A percentile compares a stretch with the other conserved stretches of the same genome.
Conservation (phyloP, 2,113 vertebrate species). For the Apodemus sylvaticus region DNA sequence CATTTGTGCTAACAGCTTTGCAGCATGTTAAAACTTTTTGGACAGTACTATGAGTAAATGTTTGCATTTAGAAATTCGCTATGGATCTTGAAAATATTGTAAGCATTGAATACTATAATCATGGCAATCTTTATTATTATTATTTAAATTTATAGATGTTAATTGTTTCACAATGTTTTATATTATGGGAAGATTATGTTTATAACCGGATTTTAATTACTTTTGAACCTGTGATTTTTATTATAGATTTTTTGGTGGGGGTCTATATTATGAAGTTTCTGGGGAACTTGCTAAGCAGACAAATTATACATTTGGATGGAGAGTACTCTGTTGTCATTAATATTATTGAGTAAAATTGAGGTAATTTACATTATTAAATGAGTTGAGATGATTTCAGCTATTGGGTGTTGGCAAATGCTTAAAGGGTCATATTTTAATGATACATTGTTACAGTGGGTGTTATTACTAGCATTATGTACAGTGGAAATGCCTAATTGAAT, state of each 20-base stretch:
- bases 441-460: neutral
- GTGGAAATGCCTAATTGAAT: conserved; percentile 16
- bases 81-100: conserved; percentile 25
- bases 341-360: conserved; percentile 55
- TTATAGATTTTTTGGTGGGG: neutral
- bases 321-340: neutral
- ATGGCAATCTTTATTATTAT: neutral
- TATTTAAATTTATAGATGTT: conserved; percentile 9
- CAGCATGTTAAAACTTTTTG: too few species aligned
- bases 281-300: conserved; percentile 8
- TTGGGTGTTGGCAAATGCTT: conserved; percentile 28
- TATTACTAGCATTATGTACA: conserved; percentile 32
- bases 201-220: conserved; percentile 51
- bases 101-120: conserved; percentile 11
- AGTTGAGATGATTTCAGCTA: conserved; percentile 38
- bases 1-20: too few species aligned
- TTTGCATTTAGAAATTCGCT: too few species aligned
- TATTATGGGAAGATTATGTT: conserved; percentile 8
- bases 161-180: conserved; percentile 37
- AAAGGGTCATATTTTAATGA: conserved; percentile 54
- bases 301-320: conserved; percentile 18
- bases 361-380: conserved; percentile 7
- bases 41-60: too few species aligned
- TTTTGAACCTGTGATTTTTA: conserved; percentile 38
- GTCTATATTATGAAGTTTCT: conserved; percentile 46